Conservation (phyloP, 2,797 vertebrate genomes). For the Denticeps clupeoides region DNA sequence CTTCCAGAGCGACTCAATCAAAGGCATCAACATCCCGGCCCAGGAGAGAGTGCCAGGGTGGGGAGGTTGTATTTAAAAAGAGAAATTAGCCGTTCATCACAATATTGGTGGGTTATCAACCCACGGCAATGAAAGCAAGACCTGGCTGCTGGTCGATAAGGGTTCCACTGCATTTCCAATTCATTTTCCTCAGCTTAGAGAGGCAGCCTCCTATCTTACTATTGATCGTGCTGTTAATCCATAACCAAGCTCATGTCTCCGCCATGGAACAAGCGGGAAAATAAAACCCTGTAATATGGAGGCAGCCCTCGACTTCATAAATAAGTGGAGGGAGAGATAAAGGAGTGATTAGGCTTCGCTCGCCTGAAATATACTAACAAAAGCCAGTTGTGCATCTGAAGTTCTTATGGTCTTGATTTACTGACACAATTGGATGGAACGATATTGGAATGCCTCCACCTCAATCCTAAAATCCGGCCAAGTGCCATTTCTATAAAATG, state of each 20-base stretch:
- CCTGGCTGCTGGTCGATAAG: slow-evolving; percentile 87
- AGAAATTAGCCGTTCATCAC: slow-evolving; percentile 92
- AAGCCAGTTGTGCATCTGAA: slow-evolving; percentile 30
- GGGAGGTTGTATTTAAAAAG: slow-evolving; percentile 81
- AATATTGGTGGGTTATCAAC: slow-evolving; percentile 92
- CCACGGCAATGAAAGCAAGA: slow-evolving; percentile 87
- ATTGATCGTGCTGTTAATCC: slow-evolving; percentile 96
- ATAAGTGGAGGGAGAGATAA: slow-evolving; percentile 64
- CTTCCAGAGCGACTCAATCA: too few relatives aligned
- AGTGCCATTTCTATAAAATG: too few relatives aligned
- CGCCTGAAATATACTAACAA: slow-evolving; percentile 40
- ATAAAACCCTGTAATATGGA: slow-evolving; percentile 78
- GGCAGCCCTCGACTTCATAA: slow-evolving; percentile 78
- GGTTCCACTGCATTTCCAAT: slow-evolving; percentile 96
- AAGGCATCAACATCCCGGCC: too few relatives aligned
- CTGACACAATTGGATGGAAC: too few relatives aligned
- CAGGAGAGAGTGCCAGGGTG: slow-evolving; percentile 41
- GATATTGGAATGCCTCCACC: too few relatives aligned
- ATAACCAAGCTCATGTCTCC: slow-evolving; percentile 86
- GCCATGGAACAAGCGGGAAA: slow-evolving; percentile 68
- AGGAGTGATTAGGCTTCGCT: slow-evolving; percentile 59
- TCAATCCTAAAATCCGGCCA: too few relatives aligned
- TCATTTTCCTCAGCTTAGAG: slow-evolving; percentile 89
- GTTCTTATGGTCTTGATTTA: slow-evolving; percentile 13
- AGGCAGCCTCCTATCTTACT: slow-evolving; percentile 77